These are phyloP conservation scores for Brienomyrus longianalis DNA, from an alignment of 2,113 vertebrate genomes.

Conservation along the genomic window DNA sequence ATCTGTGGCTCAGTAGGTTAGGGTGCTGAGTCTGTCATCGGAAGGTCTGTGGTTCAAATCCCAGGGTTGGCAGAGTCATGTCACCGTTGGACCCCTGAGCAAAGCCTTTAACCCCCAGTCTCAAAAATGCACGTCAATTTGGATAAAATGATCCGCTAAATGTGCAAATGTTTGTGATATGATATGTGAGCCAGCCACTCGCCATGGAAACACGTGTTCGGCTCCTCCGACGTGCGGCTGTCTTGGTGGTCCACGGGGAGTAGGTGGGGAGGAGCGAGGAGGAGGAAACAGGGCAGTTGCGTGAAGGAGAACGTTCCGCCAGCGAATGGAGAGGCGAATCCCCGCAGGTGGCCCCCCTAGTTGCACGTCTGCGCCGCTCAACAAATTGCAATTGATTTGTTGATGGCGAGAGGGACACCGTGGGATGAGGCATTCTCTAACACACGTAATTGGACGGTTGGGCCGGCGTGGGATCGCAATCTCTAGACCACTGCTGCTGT, in stretches of 20 bases:
- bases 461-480: no score
- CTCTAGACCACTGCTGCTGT: background rate
- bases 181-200: background rate
- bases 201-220: conserved; percentile 27
- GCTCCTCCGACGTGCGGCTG: background rate
- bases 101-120: background rate
- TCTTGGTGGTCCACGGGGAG: conserved; percentile 11
- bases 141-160: background rate
- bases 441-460: background rate
- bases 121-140: background rate
- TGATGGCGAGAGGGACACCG: background rate
- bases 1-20: background rate
- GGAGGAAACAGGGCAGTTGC: background rate
- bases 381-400: conserved; percentile 16
- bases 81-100: background rate
- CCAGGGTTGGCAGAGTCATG: background rate
- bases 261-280: background rate
- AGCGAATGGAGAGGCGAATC: background rate
- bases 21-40: background rate
- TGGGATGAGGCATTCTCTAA: background rate
- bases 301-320: background rate
- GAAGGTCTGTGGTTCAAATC: background rate
- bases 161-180: background rate
- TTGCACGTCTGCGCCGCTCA: background rate
- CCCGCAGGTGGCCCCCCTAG: background rate